Conservation (phyloP, 2,797 vertebrate species). For the Leuciscus waleckii region DNA sequence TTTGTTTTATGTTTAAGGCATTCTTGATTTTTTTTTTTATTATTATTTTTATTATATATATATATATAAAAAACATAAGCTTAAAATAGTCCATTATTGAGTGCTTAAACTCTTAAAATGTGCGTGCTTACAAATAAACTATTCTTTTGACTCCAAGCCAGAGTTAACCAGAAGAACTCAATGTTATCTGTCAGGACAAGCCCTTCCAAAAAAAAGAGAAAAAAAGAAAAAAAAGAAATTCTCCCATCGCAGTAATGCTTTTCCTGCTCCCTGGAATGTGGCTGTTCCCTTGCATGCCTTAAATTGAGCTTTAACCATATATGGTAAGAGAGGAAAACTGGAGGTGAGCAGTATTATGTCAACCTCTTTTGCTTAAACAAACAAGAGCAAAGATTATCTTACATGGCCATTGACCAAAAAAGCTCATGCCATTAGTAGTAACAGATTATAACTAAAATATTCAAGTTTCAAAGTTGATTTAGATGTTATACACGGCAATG, state of each 20-base stretch:
- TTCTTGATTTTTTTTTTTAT: no score
- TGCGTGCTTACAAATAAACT: background rate
- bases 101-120: background rate
- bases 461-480: background rate
- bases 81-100: background rate
- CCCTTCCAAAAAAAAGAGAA: constrained; percentile 39
- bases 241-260: constrained; percentile 65
- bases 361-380: constrained; percentile 75
- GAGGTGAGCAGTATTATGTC: constrained; percentile 73
- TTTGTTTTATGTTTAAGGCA: no score
- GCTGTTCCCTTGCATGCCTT: constrained; percentile 76
- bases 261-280: constrained; percentile 81
- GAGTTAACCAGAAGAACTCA: constrained; percentile 1
- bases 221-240: constrained; percentile 38
- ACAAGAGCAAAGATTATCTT: constrained; percentile 65
- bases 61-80: background rate
- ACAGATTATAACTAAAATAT: background rate
- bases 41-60: no score
- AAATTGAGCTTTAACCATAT: constrained; percentile 81
- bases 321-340: constrained; percentile 80
- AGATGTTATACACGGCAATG: background rate
- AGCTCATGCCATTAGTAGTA: constrained; percentile 20
- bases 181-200: constrained; percentile 50
- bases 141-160: background rate
- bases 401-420: constrained; percentile 67